Base-by-base conservation (phyloP, 92 coral and sea anemone species). In the Scolanthus callimorphus region DNA sequence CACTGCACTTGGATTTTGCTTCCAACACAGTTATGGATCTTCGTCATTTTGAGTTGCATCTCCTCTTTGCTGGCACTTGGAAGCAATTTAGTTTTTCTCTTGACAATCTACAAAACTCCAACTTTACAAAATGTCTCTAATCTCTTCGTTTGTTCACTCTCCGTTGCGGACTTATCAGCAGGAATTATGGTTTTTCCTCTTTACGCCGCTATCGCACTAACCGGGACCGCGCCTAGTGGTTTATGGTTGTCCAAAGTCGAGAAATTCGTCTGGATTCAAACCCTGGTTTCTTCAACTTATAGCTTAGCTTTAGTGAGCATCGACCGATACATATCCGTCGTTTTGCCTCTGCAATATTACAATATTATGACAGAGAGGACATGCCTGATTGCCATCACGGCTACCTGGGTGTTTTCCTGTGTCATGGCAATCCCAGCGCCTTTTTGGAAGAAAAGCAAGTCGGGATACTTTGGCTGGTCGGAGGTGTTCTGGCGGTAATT, bases 201-300 rank as follows among this genome's bases (percentile, higher is more conserved):
- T 1, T 67, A 67, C 55, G 15, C 63, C 26, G 15, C 44, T 4
- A 44, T 67, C 46, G 74, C 39, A 1, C 23, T 55, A 9, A 37
- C 52, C 17, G 74, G 64, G n/a, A 59, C 55, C n/a, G 54, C 74
- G 1, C 74, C 74, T n/a, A 67, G 74, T 45, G 63, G 63, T 8
- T 29, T 43, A n/a, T 67, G 74, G 74, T 30, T 67, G 13, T 67
- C 74, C 3, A 54, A 39, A 67, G 55, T 67, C 27, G 74, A 67
- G 55, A 67, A 67, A 46, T 67, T 67, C 25, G 29, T 67, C 6
- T 67, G 74, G 74, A 55, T 67, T 55, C 74, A 67, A 21, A 67
- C 74, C 3, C 56, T 67, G 3, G 74, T 67, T 28, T 38, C 56
- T 4, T 21, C 55, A 2, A 54, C 74, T 10, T 67, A 54, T 28